phyloP scores from a whole-genome alignment of 2,888 invertebrate genomes.

The Euplagia quadripunctaria region DNA sequence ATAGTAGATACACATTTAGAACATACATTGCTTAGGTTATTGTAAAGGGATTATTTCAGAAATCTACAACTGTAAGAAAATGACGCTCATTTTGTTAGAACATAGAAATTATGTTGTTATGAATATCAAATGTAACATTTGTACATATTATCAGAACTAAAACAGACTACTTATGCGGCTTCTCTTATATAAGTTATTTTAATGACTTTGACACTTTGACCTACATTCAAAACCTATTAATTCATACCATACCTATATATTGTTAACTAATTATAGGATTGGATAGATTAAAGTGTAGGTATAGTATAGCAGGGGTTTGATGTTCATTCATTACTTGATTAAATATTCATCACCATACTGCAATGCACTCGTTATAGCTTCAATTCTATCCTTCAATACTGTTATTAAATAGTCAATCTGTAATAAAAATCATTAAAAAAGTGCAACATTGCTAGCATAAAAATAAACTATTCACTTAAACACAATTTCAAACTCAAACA shows the following conservation, averaged over 20 bases:
- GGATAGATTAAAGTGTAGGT: no score
- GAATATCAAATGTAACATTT: slow-evolving; percentile 55
- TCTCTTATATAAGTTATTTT: slow-evolving; percentile 43
- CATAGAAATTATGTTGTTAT: slow-evolving; percentile 51
- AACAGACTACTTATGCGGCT: slow-evolving; percentile 47
- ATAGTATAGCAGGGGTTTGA: neutral
- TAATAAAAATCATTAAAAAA: neutral
- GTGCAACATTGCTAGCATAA: neutral
- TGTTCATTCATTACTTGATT: neutral
- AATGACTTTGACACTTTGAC: slow-evolving; percentile 34
- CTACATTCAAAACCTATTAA: slow-evolving; percentile 20
- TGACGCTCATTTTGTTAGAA: slow-evolving; percentile 37
- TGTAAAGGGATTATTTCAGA: slow-evolving; percentile 34
- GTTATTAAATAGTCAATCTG: neutral
- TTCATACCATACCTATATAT: neutral
- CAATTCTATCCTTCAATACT: neutral
- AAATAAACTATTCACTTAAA: slow-evolving; percentile 25
- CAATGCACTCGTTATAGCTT: neutral
- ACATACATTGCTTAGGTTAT: slow-evolving; percentile 48
- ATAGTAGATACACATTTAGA: slow-evolving; percentile 53
- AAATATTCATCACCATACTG: neutral
- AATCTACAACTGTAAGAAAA: slow-evolving; percentile 23
- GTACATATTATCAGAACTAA: slow-evolving; percentile 43
- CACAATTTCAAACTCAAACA: slow-evolving; percentile 44
- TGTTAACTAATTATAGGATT: neutral